Evolutionary conservation across 2,113 vertebrate genomes (phyloP).

Genomic region (Muntiacus reevesi): DNA sequence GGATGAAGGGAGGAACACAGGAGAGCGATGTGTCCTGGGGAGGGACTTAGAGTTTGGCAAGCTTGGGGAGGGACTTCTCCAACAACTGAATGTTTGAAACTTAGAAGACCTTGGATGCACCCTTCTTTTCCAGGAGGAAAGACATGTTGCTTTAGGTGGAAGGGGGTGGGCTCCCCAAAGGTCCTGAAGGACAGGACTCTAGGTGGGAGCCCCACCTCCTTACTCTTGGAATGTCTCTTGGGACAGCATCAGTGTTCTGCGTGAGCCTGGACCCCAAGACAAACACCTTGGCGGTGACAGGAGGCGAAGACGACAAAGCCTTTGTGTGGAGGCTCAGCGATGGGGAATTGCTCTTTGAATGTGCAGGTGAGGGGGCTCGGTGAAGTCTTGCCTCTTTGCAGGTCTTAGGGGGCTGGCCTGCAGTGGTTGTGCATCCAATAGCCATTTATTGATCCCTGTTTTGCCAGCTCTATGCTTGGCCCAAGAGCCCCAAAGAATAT

Average conservation of each 20-base stretch:
- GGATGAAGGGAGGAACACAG: background rate
- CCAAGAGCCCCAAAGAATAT: background rate
- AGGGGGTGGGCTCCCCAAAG: background rate
- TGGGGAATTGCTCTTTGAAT: conserved; percentile 92
- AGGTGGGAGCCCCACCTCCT: background rate
- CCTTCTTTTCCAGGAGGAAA: background rate
- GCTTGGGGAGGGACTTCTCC: background rate
- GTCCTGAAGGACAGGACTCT: background rate
- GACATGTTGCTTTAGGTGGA: background rate
- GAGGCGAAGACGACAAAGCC: conserved; percentile 95
- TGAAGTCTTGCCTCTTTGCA: background rate
- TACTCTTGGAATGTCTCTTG: background rate
- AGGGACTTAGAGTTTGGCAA: background rate
- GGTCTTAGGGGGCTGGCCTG: background rate
- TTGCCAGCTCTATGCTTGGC: background rate
- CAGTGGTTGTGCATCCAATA: background rate
- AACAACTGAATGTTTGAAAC: background rate
- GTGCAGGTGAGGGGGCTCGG: conserved; percentile 85
- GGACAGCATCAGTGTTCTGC: conserved; percentile 92
- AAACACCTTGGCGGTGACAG: conserved; percentile 90
- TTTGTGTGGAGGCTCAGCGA: conserved; percentile 93
- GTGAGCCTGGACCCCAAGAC: conserved; percentile 92
- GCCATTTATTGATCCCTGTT: background rate
- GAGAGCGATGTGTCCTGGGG: background rate
- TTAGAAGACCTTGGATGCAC: background rate